Percentiles rank a stretch among this genome's conserved stretches.
These are phyloP conservation scores for Burhinus oedicnemus DNA, from an alignment of 2,113 vertebrate species.

Conservation along the genomic window DNA sequence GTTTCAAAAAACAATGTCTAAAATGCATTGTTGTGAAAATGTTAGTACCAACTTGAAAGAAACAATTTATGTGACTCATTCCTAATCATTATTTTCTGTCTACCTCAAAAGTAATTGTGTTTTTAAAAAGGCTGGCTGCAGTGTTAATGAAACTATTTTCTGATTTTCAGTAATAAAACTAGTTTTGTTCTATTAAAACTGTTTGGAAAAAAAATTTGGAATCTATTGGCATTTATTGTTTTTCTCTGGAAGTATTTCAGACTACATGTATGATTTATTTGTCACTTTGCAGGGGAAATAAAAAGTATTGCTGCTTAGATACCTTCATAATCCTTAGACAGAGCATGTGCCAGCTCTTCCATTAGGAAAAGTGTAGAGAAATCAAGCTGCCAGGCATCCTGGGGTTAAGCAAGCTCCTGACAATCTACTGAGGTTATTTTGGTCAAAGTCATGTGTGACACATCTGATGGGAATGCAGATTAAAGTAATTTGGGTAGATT, in stretches of 20 bases:
- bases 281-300: not conserved
- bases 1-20: not conserved
- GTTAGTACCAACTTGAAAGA: not conserved
- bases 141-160: not conserved
- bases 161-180: not conserved
- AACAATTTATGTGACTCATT: not conserved
- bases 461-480: not conserved
- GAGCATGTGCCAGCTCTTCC: constrained; percentile 4
- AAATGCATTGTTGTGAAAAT: not conserved
- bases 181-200: not conserved
- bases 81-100: not conserved
- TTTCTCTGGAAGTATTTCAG: not conserved
- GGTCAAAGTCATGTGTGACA: not conserved
- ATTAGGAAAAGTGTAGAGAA: not conserved
- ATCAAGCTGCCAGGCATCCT: not conserved
- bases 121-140: not conserved
- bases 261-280: not conserved
- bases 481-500: not conserved
- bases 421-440: not conserved
- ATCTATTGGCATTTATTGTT: not conserved
- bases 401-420: not conserved
- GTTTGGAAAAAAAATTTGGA: not conserved
- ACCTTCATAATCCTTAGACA: not conserved
- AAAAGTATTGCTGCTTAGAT: not conserved
- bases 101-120: not conserved